Percentiles rank a stretch among this genome's conserved stretches.
Conservation (phyloP, 2,888 invertebrate species). For the Calameuta pallipes region DNA sequence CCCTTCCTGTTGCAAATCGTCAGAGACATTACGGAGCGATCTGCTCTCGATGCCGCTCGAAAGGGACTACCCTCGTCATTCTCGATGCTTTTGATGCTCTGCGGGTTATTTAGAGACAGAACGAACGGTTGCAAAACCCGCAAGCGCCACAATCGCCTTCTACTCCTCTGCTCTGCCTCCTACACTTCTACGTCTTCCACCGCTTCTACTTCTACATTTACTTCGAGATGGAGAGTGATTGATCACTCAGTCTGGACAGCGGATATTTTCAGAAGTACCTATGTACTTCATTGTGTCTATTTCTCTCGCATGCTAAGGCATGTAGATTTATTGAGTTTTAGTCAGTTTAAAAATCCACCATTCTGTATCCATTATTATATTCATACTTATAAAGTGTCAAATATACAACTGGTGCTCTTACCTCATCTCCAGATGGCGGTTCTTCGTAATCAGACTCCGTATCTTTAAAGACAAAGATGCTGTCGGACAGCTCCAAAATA, state of each 20-base stretch:
- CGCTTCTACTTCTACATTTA: background rate
- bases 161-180: background rate
- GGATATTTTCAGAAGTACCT: conserved; percentile 33
- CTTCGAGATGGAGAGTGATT: conserved; percentile 40
- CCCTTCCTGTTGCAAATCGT: too few relatives aligned
- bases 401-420: background rate
- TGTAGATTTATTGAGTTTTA: too few relatives aligned
- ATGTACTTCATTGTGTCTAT: too few relatives aligned
- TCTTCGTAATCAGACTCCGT: conserved; percentile 62
- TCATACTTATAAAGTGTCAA: too few relatives aligned
- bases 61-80: conserved; percentile 14
- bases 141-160: too few relatives aligned
- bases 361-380: too few relatives aligned
- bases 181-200: conserved; percentile 29
- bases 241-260: conserved; percentile 41
- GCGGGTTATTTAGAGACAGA: conserved; percentile 27
- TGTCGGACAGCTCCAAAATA: conserved; percentile 56
- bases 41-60: conserved; percentile 7
- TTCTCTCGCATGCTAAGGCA: too few relatives aligned
- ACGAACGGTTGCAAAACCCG: conserved; percentile 20
- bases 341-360: too few relatives aligned
- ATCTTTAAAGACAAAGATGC: conserved; percentile 62
- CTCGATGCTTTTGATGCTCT: conserved; percentile 13
- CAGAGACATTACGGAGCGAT: background rate
- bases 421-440: conserved; percentile 52